phyloP scores from a whole-genome alignment of 2,113 vertebrate genomes.

The Pangasianodon hypophthalmus region DNA sequence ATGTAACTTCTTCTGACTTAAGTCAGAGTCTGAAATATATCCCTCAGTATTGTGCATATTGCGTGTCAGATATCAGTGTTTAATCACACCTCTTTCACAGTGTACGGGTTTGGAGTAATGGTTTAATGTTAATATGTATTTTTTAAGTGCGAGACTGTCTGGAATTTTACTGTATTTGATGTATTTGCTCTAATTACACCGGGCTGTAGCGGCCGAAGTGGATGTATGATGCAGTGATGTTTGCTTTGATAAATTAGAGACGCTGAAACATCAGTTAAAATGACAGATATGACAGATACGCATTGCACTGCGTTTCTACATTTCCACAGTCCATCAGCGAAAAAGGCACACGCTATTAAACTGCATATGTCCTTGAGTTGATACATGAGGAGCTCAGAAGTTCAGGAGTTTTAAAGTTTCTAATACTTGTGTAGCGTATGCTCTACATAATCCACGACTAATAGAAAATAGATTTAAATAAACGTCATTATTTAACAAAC shows the following conservation, averaged over 20 bases:
- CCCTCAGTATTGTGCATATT: background rate
- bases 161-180: background rate
- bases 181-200: background rate
- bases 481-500: background rate
- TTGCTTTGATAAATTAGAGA: background rate
- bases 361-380: background rate
- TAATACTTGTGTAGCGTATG: background rate
- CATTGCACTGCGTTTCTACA: background rate
- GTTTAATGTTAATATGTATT: background rate
- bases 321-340: background rate
- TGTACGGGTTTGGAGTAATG: background rate
- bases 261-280: background rate
- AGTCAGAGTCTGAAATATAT: background rate
- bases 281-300: constrained; percentile 1
- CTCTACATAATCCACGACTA: background rate
- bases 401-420: background rate
- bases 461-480: background rate
- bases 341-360: background rate
- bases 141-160: background rate
- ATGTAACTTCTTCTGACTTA: background rate
- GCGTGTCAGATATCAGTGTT: background rate
- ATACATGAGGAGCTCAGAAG: background rate
- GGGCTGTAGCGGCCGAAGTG: background rate
- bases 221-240: background rate
- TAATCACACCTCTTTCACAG: constrained; percentile 28